Base-by-base conservation (phyloP, 2,888 invertebrate species). In the Phragmatobia fuliginosa region DNA sequence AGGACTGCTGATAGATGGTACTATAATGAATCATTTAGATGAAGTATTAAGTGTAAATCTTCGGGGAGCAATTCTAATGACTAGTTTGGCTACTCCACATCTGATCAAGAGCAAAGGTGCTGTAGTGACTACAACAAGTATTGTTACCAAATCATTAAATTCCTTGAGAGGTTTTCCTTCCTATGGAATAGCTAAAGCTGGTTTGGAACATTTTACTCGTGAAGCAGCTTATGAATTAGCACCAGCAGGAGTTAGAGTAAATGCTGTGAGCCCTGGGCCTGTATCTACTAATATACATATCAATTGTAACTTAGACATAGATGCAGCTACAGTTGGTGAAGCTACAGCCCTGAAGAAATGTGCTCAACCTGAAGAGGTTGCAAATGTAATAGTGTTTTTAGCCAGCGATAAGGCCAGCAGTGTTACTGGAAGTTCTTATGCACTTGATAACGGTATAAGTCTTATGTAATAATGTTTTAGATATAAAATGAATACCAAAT, bases 81-180 rank as follows among this genome's bases (percentile, higher is more conserved):
- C 88, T 0, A 73, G 73, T 0, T 60, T 87, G n/a, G 85, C 86
- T n/a, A 78, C 74, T 3, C 85, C 87, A 0, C 75, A 88, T 64
- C 63, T 90, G 14, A 66, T 85, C 0, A 79, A 84, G 63, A 81
- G 82, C 0, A 87, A 87, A 73, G 90, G 89, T 0, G 86, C 84
- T 33, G 82, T 89, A 6, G 75, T 89, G 0, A 89, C 87, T 58
- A 74, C 89, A 25, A 88, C 89, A 0, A 90, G 89, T 69, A 58
- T 82, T 7, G 70, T 76, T 18, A 31, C n/a, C 38, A 56, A 11
- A 32, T 5, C 38, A 1, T 3, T 18, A 10, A 14, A 38, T 1
- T 36, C 10, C 1, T 56, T 36, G 11, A 28, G 62, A 8, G 21
- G 10, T 0, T 62, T 36, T 21, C 60, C 61, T 32, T 38, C 16